Conservation (phyloP, 1,140 invertebrate genomes). For the Drosophila auraria region DNA sequence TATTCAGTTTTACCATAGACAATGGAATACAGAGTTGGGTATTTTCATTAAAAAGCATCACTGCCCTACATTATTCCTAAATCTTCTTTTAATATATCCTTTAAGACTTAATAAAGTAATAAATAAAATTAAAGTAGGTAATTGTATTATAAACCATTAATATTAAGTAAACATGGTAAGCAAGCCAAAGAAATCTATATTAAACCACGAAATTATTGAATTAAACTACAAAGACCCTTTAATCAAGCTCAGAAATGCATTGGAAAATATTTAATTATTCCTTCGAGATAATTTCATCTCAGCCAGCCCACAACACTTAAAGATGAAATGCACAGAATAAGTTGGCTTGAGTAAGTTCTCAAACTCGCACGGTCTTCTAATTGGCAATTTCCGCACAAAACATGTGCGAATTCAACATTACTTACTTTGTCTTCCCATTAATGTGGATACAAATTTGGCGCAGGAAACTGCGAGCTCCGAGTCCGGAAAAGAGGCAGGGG, state of each 20-base stretch:
- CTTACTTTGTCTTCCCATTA: slow-evolving; percentile 54
- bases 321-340: not conserved
- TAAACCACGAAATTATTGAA: no score
- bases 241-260: not conserved
- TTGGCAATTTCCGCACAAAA: slow-evolving; percentile 71
- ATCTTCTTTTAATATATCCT: not conserved
- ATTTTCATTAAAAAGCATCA: no score
- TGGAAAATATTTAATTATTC: not conserved
- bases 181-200: no score
- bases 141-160: no score
- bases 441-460: slow-evolving; percentile 9
- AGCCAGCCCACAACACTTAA: not conserved
- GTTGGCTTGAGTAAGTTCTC: not conserved
- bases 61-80: not conserved
- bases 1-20: no score
- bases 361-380: slow-evolving; percentile 32
- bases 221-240: not conserved
- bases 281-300: not conserved
- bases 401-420: slow-evolving; percentile 34
- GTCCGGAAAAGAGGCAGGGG: not conserved
- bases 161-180: no score
- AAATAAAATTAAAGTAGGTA: no score
- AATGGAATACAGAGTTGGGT: no score
- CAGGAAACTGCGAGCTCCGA: not conserved
- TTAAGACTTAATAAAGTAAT: no score